Conservation (phyloP, 2,113 vertebrate genomes). For the Urocynchramus pylzowi region DNA sequence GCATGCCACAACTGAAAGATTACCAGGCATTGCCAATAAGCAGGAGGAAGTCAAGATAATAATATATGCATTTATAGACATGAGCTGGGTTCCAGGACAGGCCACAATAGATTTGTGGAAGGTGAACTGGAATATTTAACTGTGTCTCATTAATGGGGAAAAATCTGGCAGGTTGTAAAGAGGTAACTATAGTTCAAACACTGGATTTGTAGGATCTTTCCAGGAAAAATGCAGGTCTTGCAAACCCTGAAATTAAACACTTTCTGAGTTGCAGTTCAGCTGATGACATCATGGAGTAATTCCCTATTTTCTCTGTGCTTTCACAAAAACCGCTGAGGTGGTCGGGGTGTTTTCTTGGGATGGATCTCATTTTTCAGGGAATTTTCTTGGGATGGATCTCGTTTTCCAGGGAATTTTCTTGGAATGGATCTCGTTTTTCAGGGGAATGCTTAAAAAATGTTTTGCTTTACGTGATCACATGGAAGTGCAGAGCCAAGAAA, state of each 20-base stretch:
- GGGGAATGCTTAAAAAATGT: not conserved
- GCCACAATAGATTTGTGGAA: constrained; percentile 35
- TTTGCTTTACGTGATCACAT: not conserved
- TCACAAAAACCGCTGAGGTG: not conserved
- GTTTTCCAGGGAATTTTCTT: not conserved
- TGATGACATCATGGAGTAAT: not conserved
- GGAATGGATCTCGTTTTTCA: not conserved
- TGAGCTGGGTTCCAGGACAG: constrained; percentile 1
- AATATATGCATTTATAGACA: not conserved
- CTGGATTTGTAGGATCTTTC: not conserved
- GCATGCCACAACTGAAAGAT: constrained; percentile 74
- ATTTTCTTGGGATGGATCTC: too few relatives aligned
- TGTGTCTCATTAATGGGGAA: constrained; percentile 1
- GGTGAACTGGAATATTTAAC: constrained; percentile 22
- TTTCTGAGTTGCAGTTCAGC: not conserved
- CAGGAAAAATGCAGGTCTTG: not conserved
- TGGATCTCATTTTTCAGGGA: not conserved
- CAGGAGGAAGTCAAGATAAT: constrained; percentile 64
- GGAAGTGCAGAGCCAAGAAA: not conserved
- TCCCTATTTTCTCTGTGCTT: not conserved
- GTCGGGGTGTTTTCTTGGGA: not conserved
- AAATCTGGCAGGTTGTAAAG: constrained; percentile 44
- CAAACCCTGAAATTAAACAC: not conserved
- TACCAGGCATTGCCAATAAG: constrained; percentile 55
- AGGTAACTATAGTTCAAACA: not conserved